Evolutionary conservation across 2,113 vertebrate species (phyloP), one percentile per base, ranked within the genome.

Genomic region (Phyllopteryx taeniolatus): DNA sequence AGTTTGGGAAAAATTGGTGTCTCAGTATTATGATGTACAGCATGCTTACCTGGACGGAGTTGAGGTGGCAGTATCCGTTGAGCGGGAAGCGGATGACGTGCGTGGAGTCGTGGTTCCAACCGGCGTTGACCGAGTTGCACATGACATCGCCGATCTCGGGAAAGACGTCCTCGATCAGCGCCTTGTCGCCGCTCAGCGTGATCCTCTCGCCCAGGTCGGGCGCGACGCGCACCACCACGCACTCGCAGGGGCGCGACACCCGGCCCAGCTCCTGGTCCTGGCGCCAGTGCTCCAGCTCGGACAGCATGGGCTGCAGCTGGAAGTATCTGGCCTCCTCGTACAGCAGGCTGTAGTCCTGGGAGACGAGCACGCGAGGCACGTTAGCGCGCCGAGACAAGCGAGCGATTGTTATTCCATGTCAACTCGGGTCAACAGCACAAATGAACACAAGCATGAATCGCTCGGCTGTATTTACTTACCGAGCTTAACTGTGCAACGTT

Each of bases 261-360:
- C 95, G 94, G 71, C 93, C 83, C 17, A 92, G 90, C 83, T 99
- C 97, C 80, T 94, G 94, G 84, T 98, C 97, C 89, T 97, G 96
- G 78, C 96, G 95, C 97, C 97, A 98, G 85, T 95, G 93, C 85
- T 99, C 97, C 93, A 99, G 92, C 91, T 99, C 97, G 20, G 93
- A 86, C 42, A 98, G 91, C 96, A 99, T 95, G 43, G 97, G 97
- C 91, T 98, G 96, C 80, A 99, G 93, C 91, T 99, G 97, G 88
- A 98, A 99, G 82, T 99, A 99, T 35, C 95, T 95, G 27, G 97
- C 97, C 88, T 99, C 97, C 94, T 99, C 97, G 63, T 95, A 99
- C 89, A 99, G 87, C 88, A 98, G 93, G 82, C 94, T 98, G 87
- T 96, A 98, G 89, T 99, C 97, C 97, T 99, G 67, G 39, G 65